Conservation (phyloP, 2,113 vertebrate species). For the Arothron firmamentum region DNA sequence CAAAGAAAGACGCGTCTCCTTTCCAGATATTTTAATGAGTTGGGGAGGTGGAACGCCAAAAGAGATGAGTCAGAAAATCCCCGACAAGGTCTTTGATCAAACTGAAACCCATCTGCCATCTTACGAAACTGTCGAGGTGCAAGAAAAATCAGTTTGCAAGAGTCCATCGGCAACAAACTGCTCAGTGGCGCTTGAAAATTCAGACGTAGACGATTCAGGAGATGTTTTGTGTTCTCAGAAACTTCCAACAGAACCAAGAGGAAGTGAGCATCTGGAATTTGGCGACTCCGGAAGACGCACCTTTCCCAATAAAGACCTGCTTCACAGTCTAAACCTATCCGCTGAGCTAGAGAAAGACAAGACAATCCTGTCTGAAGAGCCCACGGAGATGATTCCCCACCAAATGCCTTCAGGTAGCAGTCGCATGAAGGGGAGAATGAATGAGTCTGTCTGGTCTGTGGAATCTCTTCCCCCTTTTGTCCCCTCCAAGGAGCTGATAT, state of each 20-base stretch:
- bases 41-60: constrained; percentile 18
- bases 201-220: background rate
- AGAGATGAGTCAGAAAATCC: background rate
- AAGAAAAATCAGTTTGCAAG: background rate
- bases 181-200: background rate
- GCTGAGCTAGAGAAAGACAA: background rate
- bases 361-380: background rate
- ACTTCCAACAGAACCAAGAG: background rate
- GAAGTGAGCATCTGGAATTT: background rate
- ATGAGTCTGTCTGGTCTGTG: constrained; percentile 66
- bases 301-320: background rate
- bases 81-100: background rate
- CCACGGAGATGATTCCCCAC: background rate
- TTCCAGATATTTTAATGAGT: constrained; percentile 50
- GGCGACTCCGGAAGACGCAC: background rate
- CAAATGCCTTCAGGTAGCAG: background rate
- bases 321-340: background rate
- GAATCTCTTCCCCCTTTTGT: constrained; percentile 50
- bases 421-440: constrained; percentile 11
- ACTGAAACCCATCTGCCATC: background rate
- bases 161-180: background rate
- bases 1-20: constrained; percentile 38
- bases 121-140: background rate
- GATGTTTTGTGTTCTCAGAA: background rate
- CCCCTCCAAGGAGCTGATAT: constrained; percentile 48